Conservation (phyloP, 2,797 vertebrate genomes). For the Phrynocephalus forsythii region DNA sequence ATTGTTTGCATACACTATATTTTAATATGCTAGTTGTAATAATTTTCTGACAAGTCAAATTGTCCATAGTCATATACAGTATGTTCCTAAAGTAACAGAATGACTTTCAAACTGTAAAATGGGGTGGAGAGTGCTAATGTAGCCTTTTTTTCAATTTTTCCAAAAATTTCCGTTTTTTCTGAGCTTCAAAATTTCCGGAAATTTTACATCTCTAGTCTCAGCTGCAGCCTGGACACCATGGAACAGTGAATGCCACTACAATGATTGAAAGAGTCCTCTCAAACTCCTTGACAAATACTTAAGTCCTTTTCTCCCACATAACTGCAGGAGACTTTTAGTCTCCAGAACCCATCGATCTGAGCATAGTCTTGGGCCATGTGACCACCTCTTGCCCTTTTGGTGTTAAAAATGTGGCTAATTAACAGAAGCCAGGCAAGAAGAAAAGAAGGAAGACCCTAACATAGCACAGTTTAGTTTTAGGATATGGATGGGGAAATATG, state of each 20-base stretch:
- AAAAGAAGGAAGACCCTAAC: background rate
- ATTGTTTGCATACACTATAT: too few species aligned
- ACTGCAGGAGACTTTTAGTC: background rate
- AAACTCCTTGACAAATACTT: background rate
- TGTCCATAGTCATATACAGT: too few species aligned
- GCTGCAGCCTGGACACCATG: background rate
- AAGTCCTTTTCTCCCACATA: background rate
- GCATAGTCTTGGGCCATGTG: background rate
- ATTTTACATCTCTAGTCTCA: background rate
- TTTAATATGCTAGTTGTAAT: too few species aligned
- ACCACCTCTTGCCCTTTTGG: background rate
- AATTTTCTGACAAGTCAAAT: too few species aligned
- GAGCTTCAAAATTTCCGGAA: too few species aligned
- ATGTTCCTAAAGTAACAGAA: too few species aligned
- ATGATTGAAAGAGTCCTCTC: background rate
- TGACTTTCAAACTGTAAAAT: too few species aligned
- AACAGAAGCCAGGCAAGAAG: background rate
- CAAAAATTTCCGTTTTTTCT: too few species aligned
- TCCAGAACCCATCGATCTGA: background rate
- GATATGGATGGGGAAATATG: too few species aligned
- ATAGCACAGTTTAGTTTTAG: background rate
- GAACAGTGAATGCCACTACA: background rate
- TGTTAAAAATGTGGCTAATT: background rate
- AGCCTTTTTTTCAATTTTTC: too few species aligned
- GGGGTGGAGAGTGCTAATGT: too few species aligned